phyloP scores from a whole-genome alignment of 2,797 vertebrate species.

The Anabas testudineus region DNA sequence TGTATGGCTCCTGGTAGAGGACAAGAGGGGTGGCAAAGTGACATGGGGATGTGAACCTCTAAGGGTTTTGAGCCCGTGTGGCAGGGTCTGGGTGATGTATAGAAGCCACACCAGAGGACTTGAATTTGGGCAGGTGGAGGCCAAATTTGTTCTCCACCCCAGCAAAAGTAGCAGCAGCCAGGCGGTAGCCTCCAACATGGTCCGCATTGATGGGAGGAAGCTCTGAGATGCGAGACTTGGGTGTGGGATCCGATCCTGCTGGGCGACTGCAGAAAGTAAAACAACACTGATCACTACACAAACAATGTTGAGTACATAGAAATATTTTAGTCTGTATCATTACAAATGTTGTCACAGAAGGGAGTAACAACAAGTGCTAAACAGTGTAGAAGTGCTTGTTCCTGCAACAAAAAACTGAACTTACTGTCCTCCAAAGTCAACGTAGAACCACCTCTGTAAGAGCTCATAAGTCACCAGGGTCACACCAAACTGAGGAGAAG shows the following conservation, averaged over 20 bases:
- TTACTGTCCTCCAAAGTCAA: constrained; percentile 99
- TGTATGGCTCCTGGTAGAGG: constrained; percentile 71
- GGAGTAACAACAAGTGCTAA: neutral
- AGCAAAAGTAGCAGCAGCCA: constrained; percentile 96
- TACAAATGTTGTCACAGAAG: neutral
- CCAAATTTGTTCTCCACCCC: constrained; percentile 99
- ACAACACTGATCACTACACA: neutral
- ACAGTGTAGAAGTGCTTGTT: too few relatives aligned
- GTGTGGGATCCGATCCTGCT: constrained; percentile 88
- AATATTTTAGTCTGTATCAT: too few relatives aligned
- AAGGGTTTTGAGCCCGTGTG: constrained; percentile 71
- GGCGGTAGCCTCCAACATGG: constrained; percentile 95
- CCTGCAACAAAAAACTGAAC: constrained; percentile 55
- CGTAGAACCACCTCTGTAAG: constrained; percentile 94
- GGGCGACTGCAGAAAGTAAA: constrained; percentile 86
- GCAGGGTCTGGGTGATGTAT: constrained; percentile 78
- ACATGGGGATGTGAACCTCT: constrained; percentile 59
- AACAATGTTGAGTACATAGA: neutral
- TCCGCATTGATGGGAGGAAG: constrained; percentile 92
- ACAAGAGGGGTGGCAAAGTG: constrained; percentile 53
- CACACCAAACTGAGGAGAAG: constrained; percentile 98
- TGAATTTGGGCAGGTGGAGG: constrained; percentile 97
- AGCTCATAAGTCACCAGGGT: constrained; percentile 97
- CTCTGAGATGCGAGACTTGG: constrained; percentile 93
- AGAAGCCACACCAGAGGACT: constrained; percentile 82